Evolutionary conservation across 2,888 invertebrate genomes (phyloP).

Genomic region (Platycheirus rosarum): DNA sequence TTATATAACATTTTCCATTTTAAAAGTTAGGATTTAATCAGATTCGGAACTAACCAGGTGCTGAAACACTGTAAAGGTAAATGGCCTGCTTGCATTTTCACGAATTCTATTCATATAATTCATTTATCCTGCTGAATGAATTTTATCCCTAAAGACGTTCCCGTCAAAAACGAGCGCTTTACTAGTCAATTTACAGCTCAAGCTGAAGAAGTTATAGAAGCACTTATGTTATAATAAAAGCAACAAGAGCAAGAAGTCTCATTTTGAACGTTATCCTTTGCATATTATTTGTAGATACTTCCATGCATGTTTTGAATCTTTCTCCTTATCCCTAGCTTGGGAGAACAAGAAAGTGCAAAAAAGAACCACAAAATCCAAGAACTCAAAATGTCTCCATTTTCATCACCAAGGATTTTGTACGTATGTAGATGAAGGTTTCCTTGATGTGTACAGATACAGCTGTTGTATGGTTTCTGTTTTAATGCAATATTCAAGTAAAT

Average conservation of each 20-base stretch:
- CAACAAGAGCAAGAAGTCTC: slow-evolving; percentile 45
- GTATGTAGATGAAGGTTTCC: background rate
- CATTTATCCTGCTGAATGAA: slow-evolving; percentile 54
- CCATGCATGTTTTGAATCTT: slow-evolving; percentile 1
- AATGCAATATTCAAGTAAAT: background rate
- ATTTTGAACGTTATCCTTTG: slow-evolving; percentile 21
- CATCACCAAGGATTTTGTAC: slow-evolving; percentile 3
- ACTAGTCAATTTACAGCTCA: slow-evolving; percentile 68
- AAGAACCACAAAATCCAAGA: slow-evolving; percentile 5
- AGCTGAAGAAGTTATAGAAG: slow-evolving; percentile 65
- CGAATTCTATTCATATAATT: slow-evolving; percentile 62
- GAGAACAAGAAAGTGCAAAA: background rate
- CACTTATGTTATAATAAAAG: slow-evolving; percentile 53
- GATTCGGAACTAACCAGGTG: no score
- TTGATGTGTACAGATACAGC: background rate
- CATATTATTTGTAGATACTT: slow-evolving; percentile 13
- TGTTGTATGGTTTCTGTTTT: background rate
- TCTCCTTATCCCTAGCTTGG: background rate
- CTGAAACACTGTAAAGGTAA: no score
- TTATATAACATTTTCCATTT: no score
- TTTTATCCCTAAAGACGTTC: slow-evolving; percentile 54
- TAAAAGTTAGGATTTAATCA: no score
- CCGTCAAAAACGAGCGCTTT: slow-evolving; percentile 59
- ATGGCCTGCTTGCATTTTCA: slow-evolving; percentile 12
- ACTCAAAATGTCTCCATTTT: slow-evolving; percentile 33